Evolutionary conservation across 2,113 vertebrate species (phyloP), one percentile per base, ranked within the genome.

Genomic region (Haemorhous mexicanus): DNA sequence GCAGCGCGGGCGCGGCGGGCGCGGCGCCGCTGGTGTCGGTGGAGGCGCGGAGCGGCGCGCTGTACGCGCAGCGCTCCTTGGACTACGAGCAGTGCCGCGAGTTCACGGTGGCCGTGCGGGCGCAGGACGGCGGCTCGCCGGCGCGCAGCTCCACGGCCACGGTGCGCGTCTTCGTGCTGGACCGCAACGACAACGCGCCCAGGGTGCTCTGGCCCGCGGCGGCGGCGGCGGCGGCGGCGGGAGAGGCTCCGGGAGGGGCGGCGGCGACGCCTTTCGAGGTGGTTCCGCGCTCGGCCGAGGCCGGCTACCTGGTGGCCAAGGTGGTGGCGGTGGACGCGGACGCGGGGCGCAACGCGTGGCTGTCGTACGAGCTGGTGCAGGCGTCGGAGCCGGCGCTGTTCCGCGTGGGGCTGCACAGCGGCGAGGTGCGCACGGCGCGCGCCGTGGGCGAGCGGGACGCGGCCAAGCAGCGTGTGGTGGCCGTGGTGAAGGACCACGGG

Each of bases 131-230:
- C 3, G 98, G 98, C 15, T 16, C 70, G 41, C 70, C 70, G 70
- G 53, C 70, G 70, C 70, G 30, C 52, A 87, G 84, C 43, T 69
- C 77, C 4, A 87, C 69, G 23, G 90, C 69, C 61, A 61, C 77
- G 70, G 50, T 83, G 72, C 23, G 88, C 14, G 82, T 98, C 24
- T 92, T 89, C 80, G 84, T 98, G 80, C 62, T 97, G 62, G 98
- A 98, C 87, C 90, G 96, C 63, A 98, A 98, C 90, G 98, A 98
- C 86, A 98, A 98, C 53, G 87, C 84, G 23, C 98, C 98, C 11
- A 35, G 82, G 32, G 76, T 89, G 75, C 79, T 82, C 3, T 88
- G 79, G 78, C 84, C 90, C 33, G 44, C 43, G 16, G 5, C 16
- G 47, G 44, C 43, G 16, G 5, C 16, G 47, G 47, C 44, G 44